These are phyloP conservation scores for Dromococcyx pavoninus DNA, from an alignment of 2,797 vertebrate genomes.

Conservation along the genomic window DNA sequence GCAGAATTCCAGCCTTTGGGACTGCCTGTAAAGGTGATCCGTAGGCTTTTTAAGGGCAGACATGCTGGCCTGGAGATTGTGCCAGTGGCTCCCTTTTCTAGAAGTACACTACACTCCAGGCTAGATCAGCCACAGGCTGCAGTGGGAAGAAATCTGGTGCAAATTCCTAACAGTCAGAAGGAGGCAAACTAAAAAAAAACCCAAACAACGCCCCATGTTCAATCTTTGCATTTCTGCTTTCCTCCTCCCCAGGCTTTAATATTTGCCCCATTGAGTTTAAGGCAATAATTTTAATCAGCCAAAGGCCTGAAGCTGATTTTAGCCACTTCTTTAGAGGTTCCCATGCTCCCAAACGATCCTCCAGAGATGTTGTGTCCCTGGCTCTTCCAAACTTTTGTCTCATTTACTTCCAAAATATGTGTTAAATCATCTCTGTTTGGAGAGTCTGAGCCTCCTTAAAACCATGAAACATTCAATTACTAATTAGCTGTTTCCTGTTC, in stretches of 20 bases:
- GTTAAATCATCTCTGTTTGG: constrained; percentile 75
- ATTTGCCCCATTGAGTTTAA: not conserved
- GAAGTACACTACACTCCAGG: too few species aligned
- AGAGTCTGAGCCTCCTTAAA: constrained; percentile 74
- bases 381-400: constrained; percentile 65
- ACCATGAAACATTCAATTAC: constrained; percentile 76
- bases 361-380: constrained; percentile 37
- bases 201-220: not conserved
- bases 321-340: constrained; percentile 2
- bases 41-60: fast-evolving
- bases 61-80: not conserved
- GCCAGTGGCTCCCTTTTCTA: not conserved
- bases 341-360: constrained; percentile 36
- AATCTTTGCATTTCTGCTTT: not conserved
- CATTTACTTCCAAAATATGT: constrained; percentile 75
- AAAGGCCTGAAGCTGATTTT: not conserved
- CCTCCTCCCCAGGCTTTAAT: not conserved
- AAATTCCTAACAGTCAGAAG: not conserved
- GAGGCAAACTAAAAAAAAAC: not conserved
- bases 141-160: not conserved
- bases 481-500: constrained; percentile 83
- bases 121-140: not conserved
- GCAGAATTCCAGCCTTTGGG: not conserved
- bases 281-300: not conserved
- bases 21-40: not conserved